Conservation (phyloP, 2,888 invertebrate species). For the Tupiocoris notatus region DNA sequence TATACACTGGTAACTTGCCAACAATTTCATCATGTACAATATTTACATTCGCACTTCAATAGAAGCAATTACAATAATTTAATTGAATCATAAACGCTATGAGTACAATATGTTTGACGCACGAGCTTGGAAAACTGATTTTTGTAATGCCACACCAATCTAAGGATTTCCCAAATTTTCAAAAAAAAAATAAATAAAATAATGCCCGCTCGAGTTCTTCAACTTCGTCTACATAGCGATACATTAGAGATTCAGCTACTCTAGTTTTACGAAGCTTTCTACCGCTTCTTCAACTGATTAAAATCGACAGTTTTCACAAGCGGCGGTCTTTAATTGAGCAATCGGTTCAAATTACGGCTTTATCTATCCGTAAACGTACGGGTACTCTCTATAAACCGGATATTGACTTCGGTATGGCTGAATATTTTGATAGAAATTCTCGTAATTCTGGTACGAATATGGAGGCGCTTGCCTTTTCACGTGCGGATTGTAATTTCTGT, state of each 20-base stretch:
- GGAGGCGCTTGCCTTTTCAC: slow-evolving; percentile 25
- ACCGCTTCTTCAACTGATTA: background rate
- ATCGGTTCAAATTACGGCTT: background rate
- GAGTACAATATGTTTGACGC: background rate
- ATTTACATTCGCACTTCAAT: background rate
- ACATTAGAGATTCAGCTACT: no score
- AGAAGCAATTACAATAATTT: background rate
- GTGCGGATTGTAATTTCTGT: slow-evolving; percentile 31
- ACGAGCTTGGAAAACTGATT: no score
- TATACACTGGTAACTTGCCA: no score
- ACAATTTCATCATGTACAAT: no score
- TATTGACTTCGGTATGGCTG: background rate
- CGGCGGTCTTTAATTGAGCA: background rate
- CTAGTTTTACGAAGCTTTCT: background rate
- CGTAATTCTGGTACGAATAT: background rate
- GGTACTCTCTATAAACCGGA: background rate
- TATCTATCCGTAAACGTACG: background rate
- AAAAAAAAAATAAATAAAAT: no score
- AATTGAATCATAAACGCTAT: background rate
- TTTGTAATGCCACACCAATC: no score
- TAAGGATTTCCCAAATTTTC: no score
- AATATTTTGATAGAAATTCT: background rate
- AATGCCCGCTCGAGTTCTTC: background rate
- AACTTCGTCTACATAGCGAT: no score
- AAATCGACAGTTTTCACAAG: background rate